A percentile compares a stretch with the other conserved stretches of the same genome.
Evolutionary conservation across 2,113 vertebrate genomes (phyloP).

Genomic region (Pelecanus crispus): DNA sequence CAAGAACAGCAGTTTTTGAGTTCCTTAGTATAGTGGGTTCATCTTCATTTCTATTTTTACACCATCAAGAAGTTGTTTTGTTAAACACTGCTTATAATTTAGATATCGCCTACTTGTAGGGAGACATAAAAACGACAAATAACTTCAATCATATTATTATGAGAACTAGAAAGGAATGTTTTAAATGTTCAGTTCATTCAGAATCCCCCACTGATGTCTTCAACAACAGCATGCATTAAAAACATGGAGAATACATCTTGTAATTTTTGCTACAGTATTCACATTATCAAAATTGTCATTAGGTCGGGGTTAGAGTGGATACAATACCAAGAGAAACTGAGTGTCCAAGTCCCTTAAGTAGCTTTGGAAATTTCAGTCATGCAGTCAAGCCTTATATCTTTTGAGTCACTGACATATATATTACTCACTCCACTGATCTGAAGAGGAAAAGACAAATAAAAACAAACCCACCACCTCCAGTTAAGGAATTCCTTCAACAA

Average conservation of each 20-base stretch:
- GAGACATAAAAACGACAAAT: neutral
- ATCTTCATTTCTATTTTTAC: neutral
- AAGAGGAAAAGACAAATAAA: constrained; percentile 64
- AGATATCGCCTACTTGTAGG: neutral
- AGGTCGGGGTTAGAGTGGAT: neutral
- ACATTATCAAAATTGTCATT: neutral
- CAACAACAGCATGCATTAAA: neutral
- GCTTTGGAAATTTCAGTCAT: neutral
- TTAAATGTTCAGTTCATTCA: neutral
- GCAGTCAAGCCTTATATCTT: neutral
- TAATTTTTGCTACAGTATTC: neutral
- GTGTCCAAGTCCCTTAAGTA: neutral
- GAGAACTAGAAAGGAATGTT: neutral
- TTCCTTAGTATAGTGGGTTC: fast-evolving
- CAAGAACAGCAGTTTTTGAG: neutral
- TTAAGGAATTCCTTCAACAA: constrained; percentile 40
- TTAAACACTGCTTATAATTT: neutral
- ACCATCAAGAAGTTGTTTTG: neutral
- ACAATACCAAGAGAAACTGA: neutral
- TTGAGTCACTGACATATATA: constrained; percentile 9
- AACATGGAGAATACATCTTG: neutral
- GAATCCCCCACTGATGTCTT: neutral
- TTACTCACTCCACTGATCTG: constrained; percentile 53
- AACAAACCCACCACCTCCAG: constrained; percentile 9
- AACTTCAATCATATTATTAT: neutral